These are phyloP conservation scores for Andrena marginata DNA, from an alignment of 2,888 invertebrate species.

Conservation along the genomic window DNA sequence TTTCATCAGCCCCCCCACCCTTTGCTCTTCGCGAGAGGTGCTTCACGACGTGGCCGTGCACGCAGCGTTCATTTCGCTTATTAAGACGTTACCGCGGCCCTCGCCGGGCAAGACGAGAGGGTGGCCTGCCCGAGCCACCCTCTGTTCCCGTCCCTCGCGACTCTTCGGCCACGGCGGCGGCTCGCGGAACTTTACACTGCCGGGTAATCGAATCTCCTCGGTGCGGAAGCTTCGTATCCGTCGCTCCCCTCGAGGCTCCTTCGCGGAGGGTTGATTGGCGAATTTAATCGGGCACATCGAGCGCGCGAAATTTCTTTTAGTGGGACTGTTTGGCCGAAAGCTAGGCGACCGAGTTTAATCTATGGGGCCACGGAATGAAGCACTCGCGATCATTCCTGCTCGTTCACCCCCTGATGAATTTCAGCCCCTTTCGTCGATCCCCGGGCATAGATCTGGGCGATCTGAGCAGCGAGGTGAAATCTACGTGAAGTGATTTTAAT, in stretches of 20 bases:
- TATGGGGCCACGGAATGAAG: conserved; percentile 54
- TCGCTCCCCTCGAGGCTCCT: not conserved
- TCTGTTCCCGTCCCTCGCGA: not conserved
- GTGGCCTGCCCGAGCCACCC: not conserved
- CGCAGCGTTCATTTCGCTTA: conserved; percentile 36
- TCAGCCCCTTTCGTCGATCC: conserved; percentile 47
- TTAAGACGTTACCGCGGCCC: conserved; percentile 23
- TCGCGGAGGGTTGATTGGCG: not conserved
- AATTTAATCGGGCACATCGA: no score
- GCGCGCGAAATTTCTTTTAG: no score
- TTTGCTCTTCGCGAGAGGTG: conserved; percentile 59
- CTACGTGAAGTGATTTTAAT: not conserved
- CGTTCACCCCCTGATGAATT: conserved; percentile 58
- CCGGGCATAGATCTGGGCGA: conserved; percentile 39
- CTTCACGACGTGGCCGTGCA: conserved; percentile 60
- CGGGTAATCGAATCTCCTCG: not conserved
- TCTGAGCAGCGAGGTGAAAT: conserved; percentile 66
- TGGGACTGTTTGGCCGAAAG: no score
- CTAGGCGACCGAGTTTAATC: not conserved
- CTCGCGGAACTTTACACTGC: not conserved
- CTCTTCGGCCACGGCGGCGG: not conserved
- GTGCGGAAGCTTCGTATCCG: not conserved
- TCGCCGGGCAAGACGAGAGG: not conserved
- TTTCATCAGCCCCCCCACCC: conserved; percentile 60
- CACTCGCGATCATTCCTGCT: conserved; percentile 58